Evolutionary conservation across 2,797 vertebrate genomes (phyloP), one percentile per base, ranked within the genome.

Genomic region (Acanthurus lineatus): DNA sequence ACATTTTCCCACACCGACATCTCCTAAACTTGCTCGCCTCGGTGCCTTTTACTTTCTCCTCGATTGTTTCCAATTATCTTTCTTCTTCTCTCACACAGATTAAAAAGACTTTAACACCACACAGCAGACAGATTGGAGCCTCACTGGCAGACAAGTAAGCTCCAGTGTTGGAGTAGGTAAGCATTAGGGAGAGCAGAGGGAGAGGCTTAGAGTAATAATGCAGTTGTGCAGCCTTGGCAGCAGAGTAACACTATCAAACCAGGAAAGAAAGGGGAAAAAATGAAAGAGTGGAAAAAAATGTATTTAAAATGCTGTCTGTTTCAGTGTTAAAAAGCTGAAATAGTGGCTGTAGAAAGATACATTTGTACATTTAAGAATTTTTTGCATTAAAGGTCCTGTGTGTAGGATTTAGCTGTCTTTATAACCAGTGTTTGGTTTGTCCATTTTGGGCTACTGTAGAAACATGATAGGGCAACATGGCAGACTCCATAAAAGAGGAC

Each of bases 1-100:
- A 81, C 86, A 53, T 80, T 86, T 84, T 76, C 71, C 75, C 81
- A 63, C 76, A 72, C 74, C 22, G 47, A 62, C 67, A 42, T 85
- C 61, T 70, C 70, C 75, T 57, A 38, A 71, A 63, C 58, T 9
- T 17, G 10, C 69, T 81, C 52, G 75, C 83, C 73, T 70, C 83
- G 25, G 40, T 76, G 83, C 79, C 35, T 88, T 91, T 89, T 81
- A 86, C 86, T 88, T 86, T 85, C 83, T 84, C 65, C 71, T 77
- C 47, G 14, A 84, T 90, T 89, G 82, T 88, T 91, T 91, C 78
- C 82, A 91, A 90, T 92, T 86, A 92, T 89, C 86, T 86, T 89
- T 85, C 67, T 86, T 89, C 77, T 86, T 85, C 77, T 57, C 81
- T 85, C 22, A 85, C 70, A 8, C 77, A 81, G 79, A 89, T 90